These are phyloP conservation scores for Sitophilus oryzae DNA, from an alignment of 1,140 invertebrate genomes.

Conservation along the genomic window DNA sequence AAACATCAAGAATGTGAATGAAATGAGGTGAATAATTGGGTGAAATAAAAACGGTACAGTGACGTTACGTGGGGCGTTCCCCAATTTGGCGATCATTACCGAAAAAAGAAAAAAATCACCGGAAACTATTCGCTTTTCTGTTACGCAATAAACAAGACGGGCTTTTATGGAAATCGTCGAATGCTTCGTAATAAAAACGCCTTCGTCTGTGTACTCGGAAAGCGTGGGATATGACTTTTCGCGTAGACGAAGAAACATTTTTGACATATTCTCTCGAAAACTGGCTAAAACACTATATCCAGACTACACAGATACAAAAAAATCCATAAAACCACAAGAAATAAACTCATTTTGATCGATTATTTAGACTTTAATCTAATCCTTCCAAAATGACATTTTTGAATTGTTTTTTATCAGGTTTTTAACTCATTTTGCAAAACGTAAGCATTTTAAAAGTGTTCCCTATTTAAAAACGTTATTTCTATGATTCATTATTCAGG, in stretches of 20 bases:
- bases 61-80: constrained; percentile 9
- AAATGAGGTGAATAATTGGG: not conserved
- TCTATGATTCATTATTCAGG: not conserved
- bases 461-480: too few species aligned
- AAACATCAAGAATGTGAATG: not conserved
- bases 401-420: not conserved
- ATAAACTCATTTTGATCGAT: constrained; percentile 12
- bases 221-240: constrained; percentile 6
- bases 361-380: constrained; percentile 11
- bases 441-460: too few species aligned
- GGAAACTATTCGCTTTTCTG: constrained; percentile 1
- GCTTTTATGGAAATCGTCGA: constrained; percentile 4
- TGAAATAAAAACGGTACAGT: constrained; percentile 3
- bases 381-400: constrained; percentile 2
- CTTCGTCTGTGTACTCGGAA: not conserved
- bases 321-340: too few species aligned
- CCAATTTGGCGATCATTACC: constrained; percentile 2
- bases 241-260: too few species aligned
- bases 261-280: too few species aligned
- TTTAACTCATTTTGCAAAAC: too few species aligned
- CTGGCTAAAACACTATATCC: too few species aligned
- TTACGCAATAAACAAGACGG: constrained; percentile 2
- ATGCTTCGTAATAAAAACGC: constrained; percentile 12
- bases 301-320: too few species aligned
- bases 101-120: constrained; percentile 2